phyloP scores from a whole-genome alignment of 1,140 invertebrate genomes.

The Samia ricini region DNA sequence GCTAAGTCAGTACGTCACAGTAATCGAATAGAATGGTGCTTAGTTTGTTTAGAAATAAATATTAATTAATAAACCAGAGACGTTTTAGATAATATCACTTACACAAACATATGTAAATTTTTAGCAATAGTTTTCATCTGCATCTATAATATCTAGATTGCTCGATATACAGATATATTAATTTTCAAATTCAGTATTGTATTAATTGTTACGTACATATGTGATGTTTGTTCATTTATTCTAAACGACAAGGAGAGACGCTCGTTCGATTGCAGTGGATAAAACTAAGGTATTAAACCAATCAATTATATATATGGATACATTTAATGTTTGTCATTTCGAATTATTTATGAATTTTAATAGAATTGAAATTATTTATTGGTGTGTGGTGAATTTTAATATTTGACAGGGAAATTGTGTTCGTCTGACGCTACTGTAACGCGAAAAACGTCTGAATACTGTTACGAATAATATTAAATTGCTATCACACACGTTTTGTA shows the following conservation, averaged over 20 bases:
- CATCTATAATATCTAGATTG: conserved; percentile 25
- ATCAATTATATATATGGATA: conserved; percentile 4
- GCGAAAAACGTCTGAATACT: conserved; percentile 22
- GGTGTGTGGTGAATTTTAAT: conserved; percentile 71
- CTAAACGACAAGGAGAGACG: conserved; percentile 13
- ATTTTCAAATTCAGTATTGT: conserved; percentile 22
- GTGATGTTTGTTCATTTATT: conserved; percentile 38
- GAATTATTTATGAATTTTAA: conserved; percentile 64
- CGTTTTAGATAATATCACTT: conserved; percentile 35
- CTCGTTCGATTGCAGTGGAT: conserved; percentile 29
- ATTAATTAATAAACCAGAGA: conserved; percentile 57
- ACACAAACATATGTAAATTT: conserved; percentile 38
- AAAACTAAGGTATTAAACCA: conserved; percentile 19
- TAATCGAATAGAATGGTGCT: conserved; percentile 77
- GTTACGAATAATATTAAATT: conserved; percentile 65
- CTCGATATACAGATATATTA: conserved; percentile 12
- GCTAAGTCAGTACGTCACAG: conserved; percentile 68
- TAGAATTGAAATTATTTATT: conserved; percentile 72
- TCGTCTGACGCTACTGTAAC: conserved; percentile 34
- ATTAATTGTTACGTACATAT: conserved; percentile 23
- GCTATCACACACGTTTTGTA: conserved; percentile 73
- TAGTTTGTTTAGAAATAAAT: conserved; percentile 69
- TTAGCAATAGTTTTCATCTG: conserved; percentile 21
- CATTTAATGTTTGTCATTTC: conserved; percentile 32
- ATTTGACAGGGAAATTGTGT: conserved; percentile 37